A percentile compares a stretch with the other conserved stretches of the same genome.
Evolutionary conservation across 1,140 invertebrate genomes (phyloP).

Genomic region (Megathymus violae): DNA sequence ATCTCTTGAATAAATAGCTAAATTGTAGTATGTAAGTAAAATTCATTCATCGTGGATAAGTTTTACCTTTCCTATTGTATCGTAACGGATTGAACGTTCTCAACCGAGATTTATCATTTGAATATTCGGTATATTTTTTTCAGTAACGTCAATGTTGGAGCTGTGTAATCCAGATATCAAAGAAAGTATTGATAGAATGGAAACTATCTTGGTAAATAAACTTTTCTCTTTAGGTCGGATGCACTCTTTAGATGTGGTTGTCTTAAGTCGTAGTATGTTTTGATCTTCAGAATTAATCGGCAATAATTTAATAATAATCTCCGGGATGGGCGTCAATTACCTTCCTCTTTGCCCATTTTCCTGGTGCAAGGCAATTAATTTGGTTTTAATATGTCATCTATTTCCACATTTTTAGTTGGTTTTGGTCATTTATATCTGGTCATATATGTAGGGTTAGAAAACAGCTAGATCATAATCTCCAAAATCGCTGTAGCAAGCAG

Average conservation of each 20-base stretch:
- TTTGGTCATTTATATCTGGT: slow-evolving; percentile 27
- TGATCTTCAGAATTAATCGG: neutral
- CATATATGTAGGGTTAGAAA: neutral
- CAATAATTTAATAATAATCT: slow-evolving; percentile 37
- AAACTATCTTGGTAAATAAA: neutral
- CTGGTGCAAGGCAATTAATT: neutral
- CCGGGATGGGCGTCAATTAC: slow-evolving; percentile 56
- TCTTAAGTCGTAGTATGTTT: neutral
- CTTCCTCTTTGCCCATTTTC: slow-evolving; percentile 47
- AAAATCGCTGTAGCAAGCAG: slow-evolving; percentile 29
- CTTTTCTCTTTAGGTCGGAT: neutral
- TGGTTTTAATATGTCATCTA: neutral
- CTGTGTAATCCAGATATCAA: neutral
- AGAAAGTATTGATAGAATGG: neutral
- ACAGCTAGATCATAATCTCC: slow-evolving; percentile 32
- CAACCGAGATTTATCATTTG: slow-evolving; percentile 29
- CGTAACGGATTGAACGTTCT: slow-evolving; percentile 34
- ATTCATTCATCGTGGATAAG: slow-evolving; percentile 41
- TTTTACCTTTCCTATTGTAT: slow-evolving; percentile 38
- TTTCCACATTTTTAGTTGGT: slow-evolving; percentile 22
- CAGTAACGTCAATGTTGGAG: neutral
- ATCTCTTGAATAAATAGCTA: slow-evolving; percentile 30
- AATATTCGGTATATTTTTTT: slow-evolving; percentile 1
- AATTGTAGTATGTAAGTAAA: slow-evolving; percentile 41
- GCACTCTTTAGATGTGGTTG: no score